Evolutionary conservation across 2,797 vertebrate species (phyloP).

Genomic region (Florisuga fusca): DNA sequence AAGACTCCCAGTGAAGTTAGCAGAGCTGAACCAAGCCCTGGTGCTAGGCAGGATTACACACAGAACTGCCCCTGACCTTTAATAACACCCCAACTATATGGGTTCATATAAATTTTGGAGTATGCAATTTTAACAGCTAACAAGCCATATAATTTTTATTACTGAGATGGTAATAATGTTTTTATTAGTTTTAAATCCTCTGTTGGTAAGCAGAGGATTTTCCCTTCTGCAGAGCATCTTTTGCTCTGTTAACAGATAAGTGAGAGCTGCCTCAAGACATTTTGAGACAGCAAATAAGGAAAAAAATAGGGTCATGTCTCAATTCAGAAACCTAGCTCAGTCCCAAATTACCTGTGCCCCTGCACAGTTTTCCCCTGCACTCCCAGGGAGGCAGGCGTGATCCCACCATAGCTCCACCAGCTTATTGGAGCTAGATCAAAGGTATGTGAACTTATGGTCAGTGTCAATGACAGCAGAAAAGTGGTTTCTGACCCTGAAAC

Average conservation of each 20-base stretch:
- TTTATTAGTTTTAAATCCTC: conserved; percentile 29
- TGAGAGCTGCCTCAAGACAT: neutral
- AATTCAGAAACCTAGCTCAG: neutral
- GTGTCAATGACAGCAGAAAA: neutral
- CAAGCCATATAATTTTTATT: conserved; percentile 33
- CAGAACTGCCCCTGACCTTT: neutral
- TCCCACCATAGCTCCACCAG: neutral
- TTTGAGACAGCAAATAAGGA: neutral
- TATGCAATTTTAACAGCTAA: conserved; percentile 38
- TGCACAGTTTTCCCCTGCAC: neutral
- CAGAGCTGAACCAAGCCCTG: neutral
- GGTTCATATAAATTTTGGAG: conserved; percentile 6
- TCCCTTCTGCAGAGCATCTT: conserved; percentile 6
- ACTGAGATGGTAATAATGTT: conserved; percentile 10
- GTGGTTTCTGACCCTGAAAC: neutral
- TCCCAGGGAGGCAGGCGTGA: too few relatives aligned
- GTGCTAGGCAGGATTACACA: neutral
- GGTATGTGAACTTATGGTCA: accelerated
- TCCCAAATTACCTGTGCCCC: neutral
- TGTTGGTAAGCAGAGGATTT: neutral
- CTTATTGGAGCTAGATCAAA: accelerated
- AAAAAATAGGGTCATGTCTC: neutral
- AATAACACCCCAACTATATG: neutral
- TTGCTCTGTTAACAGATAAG: neutral
- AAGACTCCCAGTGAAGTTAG: neutral